A percentile compares a stretch with the other conserved stretches of the same genome.
Conservation (phyloP, 2,888 invertebrate species). For the Zhuqinia jingwanae region DNA sequence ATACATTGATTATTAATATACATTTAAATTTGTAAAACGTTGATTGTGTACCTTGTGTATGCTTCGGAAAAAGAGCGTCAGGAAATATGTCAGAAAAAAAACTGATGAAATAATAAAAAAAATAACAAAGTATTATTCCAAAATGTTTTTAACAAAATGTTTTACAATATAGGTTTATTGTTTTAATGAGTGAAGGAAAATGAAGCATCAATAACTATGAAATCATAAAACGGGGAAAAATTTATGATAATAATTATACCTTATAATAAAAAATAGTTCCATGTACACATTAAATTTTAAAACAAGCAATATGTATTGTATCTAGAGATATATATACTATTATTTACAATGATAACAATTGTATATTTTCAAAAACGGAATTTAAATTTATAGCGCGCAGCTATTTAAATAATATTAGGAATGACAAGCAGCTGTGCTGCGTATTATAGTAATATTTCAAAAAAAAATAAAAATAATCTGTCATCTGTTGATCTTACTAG, state of each 20-base stretch:
- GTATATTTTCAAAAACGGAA: constrained; percentile 32
- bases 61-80: too few species aligned
- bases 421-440: constrained; percentile 16
- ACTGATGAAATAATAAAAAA: constrained; percentile 6
- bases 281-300: too few species aligned
- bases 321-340: too few species aligned
- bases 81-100: background rate
- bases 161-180: background rate
- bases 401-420: background rate
- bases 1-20: too few species aligned
- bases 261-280: too few species aligned
- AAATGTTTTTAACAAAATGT: constrained; percentile 17
- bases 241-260: background rate
- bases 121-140: constrained; percentile 8
- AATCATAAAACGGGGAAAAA: background rate
- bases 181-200: background rate
- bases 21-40: too few species aligned
- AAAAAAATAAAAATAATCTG: too few species aligned
- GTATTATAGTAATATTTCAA: too few species aligned
- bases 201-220: background rate
- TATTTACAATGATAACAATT: background rate
- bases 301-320: too few species aligned
- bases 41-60: constrained; percentile 10
- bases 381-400: constrained; percentile 11
- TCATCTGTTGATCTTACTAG: too few species aligned